phyloP scores from a whole-genome alignment of 2,888 invertebrate genomes.

The Saturnia pavonia region DNA sequence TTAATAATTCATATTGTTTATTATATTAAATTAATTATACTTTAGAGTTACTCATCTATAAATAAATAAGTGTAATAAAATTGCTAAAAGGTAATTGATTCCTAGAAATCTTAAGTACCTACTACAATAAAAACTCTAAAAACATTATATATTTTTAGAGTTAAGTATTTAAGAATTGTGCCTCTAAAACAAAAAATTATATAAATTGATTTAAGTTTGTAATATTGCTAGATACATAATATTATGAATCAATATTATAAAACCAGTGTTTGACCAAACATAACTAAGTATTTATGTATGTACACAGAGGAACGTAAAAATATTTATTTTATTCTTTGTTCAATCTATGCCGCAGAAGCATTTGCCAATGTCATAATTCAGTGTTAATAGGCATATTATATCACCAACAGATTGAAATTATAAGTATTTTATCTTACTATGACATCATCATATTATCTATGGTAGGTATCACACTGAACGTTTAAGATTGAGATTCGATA shows the following conservation, averaged over 20 bases:
- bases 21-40: not conserved
- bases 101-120: too few species aligned
- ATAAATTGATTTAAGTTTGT: too few species aligned
- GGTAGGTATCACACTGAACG: not conserved
- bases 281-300: too few species aligned
- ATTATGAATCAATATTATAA: not conserved
- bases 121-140: too few species aligned
- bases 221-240: not conserved
- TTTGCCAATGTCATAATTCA: not conserved
- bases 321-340: not conserved
- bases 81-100: too few species aligned
- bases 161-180: too few species aligned
- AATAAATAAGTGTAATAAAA: too few species aligned
- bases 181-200: too few species aligned
- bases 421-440: not conserved
- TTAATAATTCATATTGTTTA: not conserved
- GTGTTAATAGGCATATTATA: not conserved
- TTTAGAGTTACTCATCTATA: too few species aligned
- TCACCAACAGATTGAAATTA: not conserved
- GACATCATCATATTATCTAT: not conserved
- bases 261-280: not conserved
- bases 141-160: too few species aligned
- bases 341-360: not conserved
- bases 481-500: too few species aligned
- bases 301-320: too few species aligned